Evolutionary conservation across 2,888 invertebrate species (phyloP).

Genomic region (Trachelus troglodyta): DNA sequence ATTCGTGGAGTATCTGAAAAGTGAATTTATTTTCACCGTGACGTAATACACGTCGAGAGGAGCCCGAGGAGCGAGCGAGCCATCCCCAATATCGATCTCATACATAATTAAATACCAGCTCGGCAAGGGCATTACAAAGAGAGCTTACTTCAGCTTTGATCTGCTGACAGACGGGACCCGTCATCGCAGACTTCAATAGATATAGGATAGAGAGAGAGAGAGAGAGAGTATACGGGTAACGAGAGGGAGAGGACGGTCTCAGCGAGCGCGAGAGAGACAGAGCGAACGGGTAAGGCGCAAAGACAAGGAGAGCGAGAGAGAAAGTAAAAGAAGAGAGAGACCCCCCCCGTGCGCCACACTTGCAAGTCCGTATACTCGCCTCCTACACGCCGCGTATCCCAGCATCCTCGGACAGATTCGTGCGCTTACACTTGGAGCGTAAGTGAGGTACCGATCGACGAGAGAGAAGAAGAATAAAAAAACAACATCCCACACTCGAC

Average conservation of each 20-base stretch:
- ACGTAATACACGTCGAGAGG: constrained; percentile 9
- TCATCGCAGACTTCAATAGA: constrained; percentile 64
- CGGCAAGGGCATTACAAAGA: constrained; percentile 64
- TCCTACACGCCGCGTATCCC: neutral
- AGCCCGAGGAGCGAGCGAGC: constrained; percentile 32
- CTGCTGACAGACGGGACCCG: constrained; percentile 65
- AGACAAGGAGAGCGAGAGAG: neutral
- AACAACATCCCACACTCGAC: neutral
- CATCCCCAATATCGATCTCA: constrained; percentile 63
- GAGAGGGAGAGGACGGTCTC: neutral
- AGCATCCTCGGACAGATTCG: neutral
- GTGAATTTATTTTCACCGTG: constrained; percentile 16
- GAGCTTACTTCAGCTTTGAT: constrained; percentile 65
- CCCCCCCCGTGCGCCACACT: neutral
- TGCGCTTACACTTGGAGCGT: neutral
- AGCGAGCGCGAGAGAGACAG: neutral
- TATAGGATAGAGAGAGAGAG: constrained; percentile 1
- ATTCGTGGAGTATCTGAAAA: neutral
- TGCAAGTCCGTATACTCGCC: neutral
- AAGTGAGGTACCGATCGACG: neutral
- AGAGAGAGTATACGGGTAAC: neutral
- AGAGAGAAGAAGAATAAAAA: neutral
- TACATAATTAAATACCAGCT: constrained; percentile 66
- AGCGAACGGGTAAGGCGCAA: neutral
- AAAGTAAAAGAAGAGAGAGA: neutral